A percentile compares a stretch with the other conserved stretches of the same genome.
Conservation (phyloP, 2,888 invertebrate genomes). For the Neocrepidodera transversa region DNA sequence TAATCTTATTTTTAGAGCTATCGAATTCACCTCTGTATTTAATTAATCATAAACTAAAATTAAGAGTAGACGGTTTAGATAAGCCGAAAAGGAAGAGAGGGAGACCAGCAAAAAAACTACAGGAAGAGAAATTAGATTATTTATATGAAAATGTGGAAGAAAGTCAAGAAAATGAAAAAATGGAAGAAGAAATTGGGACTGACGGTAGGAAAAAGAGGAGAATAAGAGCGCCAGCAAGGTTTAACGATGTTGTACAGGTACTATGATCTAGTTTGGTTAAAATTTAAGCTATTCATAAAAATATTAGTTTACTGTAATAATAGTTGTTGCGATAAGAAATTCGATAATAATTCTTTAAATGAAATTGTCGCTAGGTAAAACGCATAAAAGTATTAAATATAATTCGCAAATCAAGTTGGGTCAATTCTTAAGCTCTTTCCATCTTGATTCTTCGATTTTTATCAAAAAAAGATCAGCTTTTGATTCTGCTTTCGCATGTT, state of each 20-base stretch:
- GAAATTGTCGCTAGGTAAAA: neutral
- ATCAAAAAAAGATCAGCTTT: no score
- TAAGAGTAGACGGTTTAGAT: slow-evolving; percentile 70
- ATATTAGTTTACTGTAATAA: neutral
- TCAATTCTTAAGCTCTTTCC: no score
- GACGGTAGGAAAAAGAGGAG: slow-evolving; percentile 66
- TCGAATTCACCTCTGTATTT: slow-evolving; percentile 70
- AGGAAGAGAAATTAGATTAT: slow-evolving; percentile 40
- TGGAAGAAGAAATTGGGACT: slow-evolving; percentile 47
- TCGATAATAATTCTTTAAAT: neutral
- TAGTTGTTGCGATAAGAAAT: neutral
- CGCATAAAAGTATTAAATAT: neutral
- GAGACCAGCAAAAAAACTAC: slow-evolving; percentile 68
- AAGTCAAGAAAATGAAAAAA: slow-evolving; percentile 42
- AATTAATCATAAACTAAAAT: slow-evolving; percentile 69
- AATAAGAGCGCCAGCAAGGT: slow-evolving; percentile 71
- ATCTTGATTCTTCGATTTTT: no score
- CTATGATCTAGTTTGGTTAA: no score
- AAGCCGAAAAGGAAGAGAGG: slow-evolving; percentile 74
- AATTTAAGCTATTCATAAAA: no score
- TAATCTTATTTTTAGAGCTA: slow-evolving; percentile 62
- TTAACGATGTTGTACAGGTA: slow-evolving; percentile 69
- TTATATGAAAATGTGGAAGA: slow-evolving; percentile 30
- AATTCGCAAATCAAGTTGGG: no score
- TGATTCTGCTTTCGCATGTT: no score